These are phyloP conservation scores for Sylvilagus floridanus DNA, from an alignment of 2,797 vertebrate species.

Conservation along the genomic window DNA sequence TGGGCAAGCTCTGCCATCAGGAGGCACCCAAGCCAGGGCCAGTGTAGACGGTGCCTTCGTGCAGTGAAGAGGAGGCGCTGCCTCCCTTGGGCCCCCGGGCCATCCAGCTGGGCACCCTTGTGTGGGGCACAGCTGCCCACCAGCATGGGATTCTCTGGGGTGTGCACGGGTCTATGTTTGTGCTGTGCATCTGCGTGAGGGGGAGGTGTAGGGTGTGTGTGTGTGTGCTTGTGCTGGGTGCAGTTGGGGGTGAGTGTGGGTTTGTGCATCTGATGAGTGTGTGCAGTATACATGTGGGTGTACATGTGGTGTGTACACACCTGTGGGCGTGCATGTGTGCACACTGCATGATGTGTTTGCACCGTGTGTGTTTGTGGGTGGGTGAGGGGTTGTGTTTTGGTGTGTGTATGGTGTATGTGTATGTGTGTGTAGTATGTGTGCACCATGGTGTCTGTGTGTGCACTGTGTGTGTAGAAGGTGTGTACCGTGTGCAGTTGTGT, in stretches of 20 bases:
- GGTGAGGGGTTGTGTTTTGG: not conserved
- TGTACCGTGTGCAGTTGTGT: not conserved
- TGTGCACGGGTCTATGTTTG: not conserved
- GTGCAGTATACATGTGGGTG: fast-evolving
- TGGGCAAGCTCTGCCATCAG: not conserved
- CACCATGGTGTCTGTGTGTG: not conserved
- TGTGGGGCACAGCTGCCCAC: not conserved
- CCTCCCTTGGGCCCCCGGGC: fast-evolving
- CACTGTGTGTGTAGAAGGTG: not conserved
- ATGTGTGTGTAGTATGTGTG: not conserved
- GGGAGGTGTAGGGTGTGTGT: no score
- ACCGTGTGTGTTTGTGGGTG: no score
- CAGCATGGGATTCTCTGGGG: not conserved
- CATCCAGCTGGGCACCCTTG: not conserved
- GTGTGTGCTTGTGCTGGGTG: no score
- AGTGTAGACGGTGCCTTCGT: not conserved
- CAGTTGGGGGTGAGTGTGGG: no score
- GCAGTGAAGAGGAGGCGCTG: not conserved
- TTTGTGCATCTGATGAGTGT: fast-evolving
- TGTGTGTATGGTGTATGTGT: no score
- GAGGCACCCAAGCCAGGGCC: fast-evolving
- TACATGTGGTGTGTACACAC: not conserved
- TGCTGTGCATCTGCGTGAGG: not conserved
- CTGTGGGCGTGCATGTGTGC: no score
- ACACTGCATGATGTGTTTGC: not conserved